Base-by-base conservation (phyloP, 2,797 vertebrate species). In the Microctenopoma lineatum region DNA sequence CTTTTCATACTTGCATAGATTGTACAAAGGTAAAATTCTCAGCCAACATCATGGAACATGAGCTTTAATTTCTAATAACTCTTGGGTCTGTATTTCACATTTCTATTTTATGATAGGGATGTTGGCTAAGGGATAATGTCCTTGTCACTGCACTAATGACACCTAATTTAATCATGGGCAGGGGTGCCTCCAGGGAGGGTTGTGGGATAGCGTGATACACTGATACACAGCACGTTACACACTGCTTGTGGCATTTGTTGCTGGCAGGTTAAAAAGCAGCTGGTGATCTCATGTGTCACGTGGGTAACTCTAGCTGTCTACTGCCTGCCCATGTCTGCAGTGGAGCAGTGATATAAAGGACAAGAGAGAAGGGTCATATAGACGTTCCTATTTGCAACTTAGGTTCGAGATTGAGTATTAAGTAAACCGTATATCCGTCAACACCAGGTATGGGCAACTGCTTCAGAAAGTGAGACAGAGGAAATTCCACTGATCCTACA, bases 231-330 rank as follows among this genome's bases (percentile, higher is more conserved):
- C 53, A 50, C 45, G 25, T 53, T 57, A n/a, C 2, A 67, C 4
- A n/a, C 5, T 46, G 36, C 13, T 5, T 12, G 38, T 58, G 39
- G 27, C 56, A 70, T 48, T 48, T 64, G 39, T 50, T 41, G 26
- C 66, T 53, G 60, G 51, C 18, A 50, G 45, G 15, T 56, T 21
- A 26, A 58, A 70, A 39, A 60, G 25, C 51, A 72, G 63, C 55
- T 68, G 29, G 46, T 54, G 52, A 50, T 64, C 32, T 50, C 51
- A 38, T 29, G 45, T 59, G 62, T 59, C 16, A 58, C 29, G 0
- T 41, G 54, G 38, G 38, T 53, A 53, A 57, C 34, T 55, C 9
- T 21, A 44, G 55, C 53, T 50, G 58, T 44, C 21, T 46, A 14
- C 34, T 39, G 29, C 29, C 13, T 50, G 39, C 10, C 27, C 25